Evolutionary conservation across 1,140 invertebrate genomes (phyloP).

Genomic region (Mactra quadrangularis): DNA sequence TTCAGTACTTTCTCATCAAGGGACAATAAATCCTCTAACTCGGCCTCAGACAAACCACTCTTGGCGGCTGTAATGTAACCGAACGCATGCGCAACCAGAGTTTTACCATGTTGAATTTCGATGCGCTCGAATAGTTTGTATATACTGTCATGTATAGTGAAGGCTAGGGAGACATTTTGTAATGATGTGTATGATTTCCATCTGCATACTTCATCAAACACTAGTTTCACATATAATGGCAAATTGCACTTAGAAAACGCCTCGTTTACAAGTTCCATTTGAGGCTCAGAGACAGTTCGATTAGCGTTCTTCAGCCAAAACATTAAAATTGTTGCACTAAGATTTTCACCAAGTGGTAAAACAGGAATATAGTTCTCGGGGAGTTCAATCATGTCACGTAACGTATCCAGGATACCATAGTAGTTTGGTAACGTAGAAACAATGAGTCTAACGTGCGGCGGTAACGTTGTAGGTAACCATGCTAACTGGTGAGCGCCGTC

Average conservation of each 20-base stretch:
- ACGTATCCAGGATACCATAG: conserved; percentile 80
- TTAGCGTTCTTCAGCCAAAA: conserved; percentile 97
- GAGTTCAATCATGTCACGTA: conserved; percentile 94
- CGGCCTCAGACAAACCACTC: conserved; percentile 82
- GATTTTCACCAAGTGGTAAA: conserved; percentile 87
- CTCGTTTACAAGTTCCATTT: conserved; percentile 97
- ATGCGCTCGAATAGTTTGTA: conserved; percentile 89
- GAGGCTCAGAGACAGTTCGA: conserved; percentile 90
- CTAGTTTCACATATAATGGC: conserved; percentile 98
- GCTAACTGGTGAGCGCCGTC: conserved; percentile 97
- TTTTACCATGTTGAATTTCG: conserved; percentile 82
- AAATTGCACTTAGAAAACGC: conserved; percentile 95
- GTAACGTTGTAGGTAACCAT: conserved; percentile 96
- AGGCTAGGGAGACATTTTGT: conserved; percentile 95
- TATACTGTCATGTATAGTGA: conserved; percentile 98
- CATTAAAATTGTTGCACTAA: conserved; percentile 96
- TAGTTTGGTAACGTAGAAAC: conserved; percentile 85
- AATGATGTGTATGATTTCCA: conserved; percentile 98
- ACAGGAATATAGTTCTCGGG: conserved; percentile 92
- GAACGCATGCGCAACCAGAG: conserved; percentile 81
- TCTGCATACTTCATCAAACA: conserved; percentile 93
- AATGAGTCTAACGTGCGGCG: conserved; percentile 95
- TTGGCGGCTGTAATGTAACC: conserved; percentile 83
- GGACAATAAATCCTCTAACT: conserved; percentile 82
- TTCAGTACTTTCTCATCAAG: conserved; percentile 92